phyloP scores from a whole-genome alignment of 2,797 vertebrate genomes.

The Choloepus didactylus region DNA sequence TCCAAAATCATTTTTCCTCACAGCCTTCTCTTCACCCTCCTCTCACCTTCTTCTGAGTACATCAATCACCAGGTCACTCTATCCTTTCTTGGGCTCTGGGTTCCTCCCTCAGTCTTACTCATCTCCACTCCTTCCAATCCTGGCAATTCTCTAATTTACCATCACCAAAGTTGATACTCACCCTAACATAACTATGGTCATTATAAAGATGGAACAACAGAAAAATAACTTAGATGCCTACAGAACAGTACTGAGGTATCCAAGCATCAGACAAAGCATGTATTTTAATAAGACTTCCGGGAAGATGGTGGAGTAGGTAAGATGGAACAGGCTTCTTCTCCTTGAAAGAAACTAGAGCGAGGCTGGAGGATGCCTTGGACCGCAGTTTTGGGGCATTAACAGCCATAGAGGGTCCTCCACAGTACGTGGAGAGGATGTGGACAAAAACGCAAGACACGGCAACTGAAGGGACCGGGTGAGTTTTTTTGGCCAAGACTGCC shows the following conservation, averaged over 20 bases:
- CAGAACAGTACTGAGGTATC: not conserved
- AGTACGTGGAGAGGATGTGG: too few relatives aligned
- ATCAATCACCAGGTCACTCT: not conserved
- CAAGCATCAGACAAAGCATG: not conserved
- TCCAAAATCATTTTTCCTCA: not conserved
- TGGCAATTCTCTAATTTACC: not conserved
- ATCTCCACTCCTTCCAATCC: not conserved
- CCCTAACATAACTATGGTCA: not conserved
- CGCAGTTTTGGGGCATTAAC: too few relatives aligned
- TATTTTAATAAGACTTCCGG: not conserved
- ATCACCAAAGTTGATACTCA: not conserved
- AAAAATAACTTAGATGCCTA: not conserved
- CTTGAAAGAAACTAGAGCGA: too few relatives aligned
- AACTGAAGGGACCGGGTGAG: too few relatives aligned
- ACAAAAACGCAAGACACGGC: too few relatives aligned
- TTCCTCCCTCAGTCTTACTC: not conserved
- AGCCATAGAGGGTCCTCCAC: too few relatives aligned
- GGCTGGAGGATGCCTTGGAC: too few relatives aligned
- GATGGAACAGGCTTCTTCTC: too few relatives aligned
- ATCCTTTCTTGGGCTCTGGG: not conserved
- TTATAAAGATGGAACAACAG: not conserved
- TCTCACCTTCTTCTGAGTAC: not conserved
- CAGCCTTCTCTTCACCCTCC: not conserved
- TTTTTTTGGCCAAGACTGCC: too few relatives aligned
- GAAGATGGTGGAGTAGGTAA: too few relatives aligned